Conservation (phyloP, 2,888 invertebrate species). For the Choristoneura rosaceana region DNA sequence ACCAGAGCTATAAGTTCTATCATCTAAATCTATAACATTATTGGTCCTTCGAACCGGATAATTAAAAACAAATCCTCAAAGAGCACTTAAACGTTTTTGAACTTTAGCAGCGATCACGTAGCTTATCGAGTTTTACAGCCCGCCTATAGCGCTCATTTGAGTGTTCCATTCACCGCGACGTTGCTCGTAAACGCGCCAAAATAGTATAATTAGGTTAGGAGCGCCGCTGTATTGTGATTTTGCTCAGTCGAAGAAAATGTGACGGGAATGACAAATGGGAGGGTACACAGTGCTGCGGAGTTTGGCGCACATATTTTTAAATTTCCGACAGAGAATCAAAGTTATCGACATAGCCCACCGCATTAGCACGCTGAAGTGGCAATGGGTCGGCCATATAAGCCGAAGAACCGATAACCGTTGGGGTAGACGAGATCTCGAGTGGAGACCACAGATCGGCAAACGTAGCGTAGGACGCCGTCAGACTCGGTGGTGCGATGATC, state of each 20-base stretch:
- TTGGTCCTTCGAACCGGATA: too few relatives aligned
- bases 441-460: too few relatives aligned
- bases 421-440: too few relatives aligned
- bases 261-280: constrained; percentile 1
- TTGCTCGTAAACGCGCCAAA: constrained; percentile 4
- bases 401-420: too few relatives aligned
- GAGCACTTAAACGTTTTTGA: not conserved
- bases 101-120: not conserved
- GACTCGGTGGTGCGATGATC: too few relatives aligned
- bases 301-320: not conserved
- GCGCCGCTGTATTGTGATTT: constrained; percentile 4
- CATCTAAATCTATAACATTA: too few relatives aligned
- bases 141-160: constrained; percentile 1
- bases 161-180: not conserved
- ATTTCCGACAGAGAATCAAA: too few relatives aligned
- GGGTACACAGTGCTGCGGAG: not conserved
- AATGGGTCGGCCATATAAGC: too few relatives aligned
- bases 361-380: too few relatives aligned
- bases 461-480: too few relatives aligned
- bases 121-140: not conserved
- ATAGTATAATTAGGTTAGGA: not conserved
- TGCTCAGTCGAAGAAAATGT: constrained; percentile 1
- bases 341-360: too few relatives aligned
- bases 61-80: not conserved
- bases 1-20: too few relatives aligned